A percentile compares a stretch with the other conserved stretches of the same genome.
These are phyloP conservation scores for western clawed frog (Xenopus tropicalis) DNA, from an alignment of 2,113 vertebrate genomes.

Conservation along the genomic window DNA sequence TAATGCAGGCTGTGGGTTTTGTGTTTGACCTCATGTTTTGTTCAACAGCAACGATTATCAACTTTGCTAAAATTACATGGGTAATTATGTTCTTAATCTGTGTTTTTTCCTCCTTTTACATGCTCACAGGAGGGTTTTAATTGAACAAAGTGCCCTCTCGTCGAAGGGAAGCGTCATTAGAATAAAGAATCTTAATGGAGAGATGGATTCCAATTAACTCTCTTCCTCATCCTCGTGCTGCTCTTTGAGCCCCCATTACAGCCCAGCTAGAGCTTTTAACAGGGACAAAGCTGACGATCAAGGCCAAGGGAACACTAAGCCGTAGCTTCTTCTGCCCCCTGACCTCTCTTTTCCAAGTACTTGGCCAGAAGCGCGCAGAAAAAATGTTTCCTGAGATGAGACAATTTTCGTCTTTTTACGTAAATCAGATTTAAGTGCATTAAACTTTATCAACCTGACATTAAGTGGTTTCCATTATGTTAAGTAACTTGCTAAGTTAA, in stretches of 20 bases:
- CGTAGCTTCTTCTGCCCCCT: neutral
- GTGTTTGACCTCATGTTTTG: constrained; percentile 7
- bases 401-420: constrained; percentile 21
- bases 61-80: constrained; percentile 8
- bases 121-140: constrained; percentile 20
- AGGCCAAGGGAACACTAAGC: neutral
- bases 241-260: neutral
- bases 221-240: neutral
- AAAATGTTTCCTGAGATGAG: constrained; percentile 27
- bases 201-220: constrained; percentile 23
- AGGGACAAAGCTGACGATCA: neutral
- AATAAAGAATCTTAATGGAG: constrained; percentile 20
- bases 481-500: too few species aligned
- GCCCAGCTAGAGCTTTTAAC: neutral
- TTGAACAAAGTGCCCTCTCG: constrained; percentile 31
- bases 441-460: too few species aligned
- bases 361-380: constrained; percentile 7
- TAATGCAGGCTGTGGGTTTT: neutral
- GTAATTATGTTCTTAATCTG: constrained; percentile 32
- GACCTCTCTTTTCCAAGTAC: neutral
- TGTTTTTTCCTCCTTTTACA: constrained; percentile 32
- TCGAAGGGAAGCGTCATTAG: constrained; percentile 21
- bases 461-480: too few species aligned
- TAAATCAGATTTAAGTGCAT: too few species aligned
- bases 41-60: constrained; percentile 22